Conservation (phyloP, 2,113 vertebrate genomes). For the Strix aluco region DNA sequence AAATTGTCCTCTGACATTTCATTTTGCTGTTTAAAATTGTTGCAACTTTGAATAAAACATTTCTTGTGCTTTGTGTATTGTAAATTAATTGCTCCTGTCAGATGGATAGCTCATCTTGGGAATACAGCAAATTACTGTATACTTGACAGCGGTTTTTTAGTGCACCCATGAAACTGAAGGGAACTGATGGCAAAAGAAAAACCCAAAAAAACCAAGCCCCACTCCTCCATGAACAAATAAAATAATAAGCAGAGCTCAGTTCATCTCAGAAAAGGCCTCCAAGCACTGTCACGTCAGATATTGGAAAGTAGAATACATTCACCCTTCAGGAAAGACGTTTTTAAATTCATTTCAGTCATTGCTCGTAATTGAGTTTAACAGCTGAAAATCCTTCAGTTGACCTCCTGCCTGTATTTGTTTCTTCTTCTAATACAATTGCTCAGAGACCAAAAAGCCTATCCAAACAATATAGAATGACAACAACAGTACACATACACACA, state of each 20-base stretch:
- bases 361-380: conserved; percentile 72
- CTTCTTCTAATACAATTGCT: conserved; percentile 50
- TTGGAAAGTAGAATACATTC: neutral
- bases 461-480: conserved; percentile 28
- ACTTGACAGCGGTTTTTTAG: neutral
- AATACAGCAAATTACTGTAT: neutral
- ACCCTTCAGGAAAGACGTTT: conserved; percentile 62
- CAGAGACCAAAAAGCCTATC: conserved; percentile 22
- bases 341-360: conserved; percentile 71
- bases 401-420: conserved; percentile 67
- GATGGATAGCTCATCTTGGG: conserved; percentile 9
- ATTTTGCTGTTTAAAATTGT: conserved; percentile 29
- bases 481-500: neutral
- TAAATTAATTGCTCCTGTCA: conserved; percentile 55
- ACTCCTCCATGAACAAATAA: neutral
- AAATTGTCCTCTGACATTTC: conserved; percentile 15
- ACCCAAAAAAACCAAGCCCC: neutral
- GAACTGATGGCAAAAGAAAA: neutral
- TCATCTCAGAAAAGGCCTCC: neutral
- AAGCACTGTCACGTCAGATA: conserved; percentile 36
- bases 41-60: conserved; percentile 44
- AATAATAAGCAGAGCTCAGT: conserved; percentile 11
- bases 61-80: conserved; percentile 28
- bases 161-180: neutral
- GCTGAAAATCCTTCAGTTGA: conserved; percentile 73